Conservation (phyloP, 2,113 vertebrate genomes). For the Sylvia atricapilla region DNA sequence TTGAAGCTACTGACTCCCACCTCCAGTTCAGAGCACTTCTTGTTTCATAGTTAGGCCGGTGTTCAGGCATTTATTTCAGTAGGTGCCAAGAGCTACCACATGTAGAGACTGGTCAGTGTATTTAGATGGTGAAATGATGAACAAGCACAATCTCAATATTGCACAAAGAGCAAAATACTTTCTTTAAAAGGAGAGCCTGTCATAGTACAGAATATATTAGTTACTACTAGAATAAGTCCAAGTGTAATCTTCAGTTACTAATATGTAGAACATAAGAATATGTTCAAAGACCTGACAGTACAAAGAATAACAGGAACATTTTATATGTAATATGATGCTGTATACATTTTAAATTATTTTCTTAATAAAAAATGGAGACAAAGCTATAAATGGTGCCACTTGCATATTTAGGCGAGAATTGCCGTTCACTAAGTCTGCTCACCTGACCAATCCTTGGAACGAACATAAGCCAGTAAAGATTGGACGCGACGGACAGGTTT, state of each 20-base stretch:
- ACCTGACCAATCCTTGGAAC: conserved; percentile 97
- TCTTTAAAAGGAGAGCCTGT: neutral
- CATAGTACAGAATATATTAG: neutral
- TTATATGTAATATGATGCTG: neutral
- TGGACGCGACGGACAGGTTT: conserved; percentile 97
- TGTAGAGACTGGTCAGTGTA: neutral
- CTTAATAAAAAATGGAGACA: neutral
- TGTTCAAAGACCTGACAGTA: neutral
- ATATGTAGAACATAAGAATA: neutral
- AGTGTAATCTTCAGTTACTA: neutral
- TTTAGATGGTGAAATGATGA: neutral
- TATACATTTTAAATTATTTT: neutral
- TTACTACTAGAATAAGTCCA: neutral
- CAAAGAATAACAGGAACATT: neutral
- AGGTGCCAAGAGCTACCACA: neutral
- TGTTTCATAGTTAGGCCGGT: neutral
- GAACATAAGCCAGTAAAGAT: conserved; percentile 99
- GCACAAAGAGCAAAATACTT: neutral
- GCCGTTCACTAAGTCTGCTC: conserved; percentile 94
- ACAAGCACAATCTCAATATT: neutral
- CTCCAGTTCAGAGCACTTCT: neutral
- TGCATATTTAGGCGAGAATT: conserved; percentile 86
- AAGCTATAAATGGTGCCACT: conserved; percentile 42
- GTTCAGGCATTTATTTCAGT: neutral
- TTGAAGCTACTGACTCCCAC: neutral